phyloP scores from a whole-genome alignment of 2,113 vertebrate genomes.

The Channa maculata region DNA sequence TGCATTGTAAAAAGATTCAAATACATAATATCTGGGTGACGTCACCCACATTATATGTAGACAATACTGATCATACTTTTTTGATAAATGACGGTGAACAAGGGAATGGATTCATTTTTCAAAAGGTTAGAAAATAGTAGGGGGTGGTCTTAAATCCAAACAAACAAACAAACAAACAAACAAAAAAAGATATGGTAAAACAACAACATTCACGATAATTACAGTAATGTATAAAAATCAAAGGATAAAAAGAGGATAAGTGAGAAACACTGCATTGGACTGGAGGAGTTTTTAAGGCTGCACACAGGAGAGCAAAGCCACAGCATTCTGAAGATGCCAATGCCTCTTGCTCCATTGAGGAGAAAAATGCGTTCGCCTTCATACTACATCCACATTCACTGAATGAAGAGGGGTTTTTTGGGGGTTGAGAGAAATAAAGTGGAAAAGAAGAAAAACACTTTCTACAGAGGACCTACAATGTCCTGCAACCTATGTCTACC shows the following conservation, averaged over 20 bases:
- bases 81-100: slow-evolving; percentile 36
- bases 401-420: not conserved
- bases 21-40: slow-evolving; percentile 14
- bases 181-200: slow-evolving; percentile 56
- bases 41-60: no score
- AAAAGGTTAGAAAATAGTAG: slow-evolving; percentile 48
- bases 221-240: slow-evolving; percentile 72
- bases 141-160: slow-evolving; percentile 68
- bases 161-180: slow-evolving; percentile 72
- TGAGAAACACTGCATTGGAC: slow-evolving; percentile 36
- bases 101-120: slow-evolving; percentile 42
- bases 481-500: slow-evolving; percentile 79
- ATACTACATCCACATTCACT: slow-evolving; percentile 81
- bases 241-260: slow-evolving; percentile 77
- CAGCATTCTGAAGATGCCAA: slow-evolving; percentile 5
- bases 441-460: slow-evolving; percentile 79
- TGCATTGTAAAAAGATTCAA: slow-evolving; percentile 54
- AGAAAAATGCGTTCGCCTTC: slow-evolving; percentile 77
- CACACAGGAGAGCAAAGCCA: not conserved
- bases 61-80: slow-evolving; percentile 23
- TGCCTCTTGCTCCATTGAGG: not conserved
- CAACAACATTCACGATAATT: slow-evolving; percentile 81
- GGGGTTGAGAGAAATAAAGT: slow-evolving; percentile 37
- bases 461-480: slow-evolving; percentile 88
- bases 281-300: slow-evolving; percentile 38